Evolutionary conservation across 2,113 vertebrate species (phyloP).

Genomic region (Erythrolamprus reginae): DNA sequence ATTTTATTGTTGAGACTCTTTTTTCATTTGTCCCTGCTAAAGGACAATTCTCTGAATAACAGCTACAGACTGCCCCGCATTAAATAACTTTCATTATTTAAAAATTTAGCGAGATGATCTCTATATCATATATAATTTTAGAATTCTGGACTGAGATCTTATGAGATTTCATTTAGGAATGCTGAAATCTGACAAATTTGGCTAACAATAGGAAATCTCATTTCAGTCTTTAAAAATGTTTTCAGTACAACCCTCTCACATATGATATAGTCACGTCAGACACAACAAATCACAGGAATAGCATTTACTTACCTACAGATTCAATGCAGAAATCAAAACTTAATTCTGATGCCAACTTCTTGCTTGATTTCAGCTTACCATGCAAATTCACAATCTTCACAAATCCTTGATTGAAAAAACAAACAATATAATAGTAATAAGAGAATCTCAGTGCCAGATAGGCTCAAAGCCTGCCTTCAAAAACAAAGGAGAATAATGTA

Average conservation of each 20-base stretch:
- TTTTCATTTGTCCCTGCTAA: not conserved
- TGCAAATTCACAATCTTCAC: slow-evolving; percentile 98
- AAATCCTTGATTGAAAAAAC: slow-evolving; percentile 75
- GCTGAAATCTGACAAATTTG: not conserved
- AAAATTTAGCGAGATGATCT: not conserved
- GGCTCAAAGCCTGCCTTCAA: not conserved
- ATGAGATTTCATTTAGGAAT: not conserved
- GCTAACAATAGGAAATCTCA: not conserved
- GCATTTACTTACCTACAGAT: slow-evolving; percentile 83
- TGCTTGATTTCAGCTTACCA: slow-evolving; percentile 93
- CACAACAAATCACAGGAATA: not conserved
- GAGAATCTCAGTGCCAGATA: slow-evolving; percentile 26
- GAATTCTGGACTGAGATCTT: not conserved
- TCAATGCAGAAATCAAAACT: slow-evolving; percentile 97
- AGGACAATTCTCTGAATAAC: not conserved
- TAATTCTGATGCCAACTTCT: slow-evolving; percentile 95
- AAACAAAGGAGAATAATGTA: not conserved
- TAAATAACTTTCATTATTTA: not conserved
- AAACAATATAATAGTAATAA: not conserved
- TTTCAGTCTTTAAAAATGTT: not conserved
- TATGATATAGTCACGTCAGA: not conserved
- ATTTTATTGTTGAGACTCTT: not conserved
- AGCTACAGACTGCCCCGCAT: not conserved
- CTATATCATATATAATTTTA: not conserved
- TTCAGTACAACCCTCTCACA: not conserved